These are phyloP conservation scores for Notothenia rossii DNA, from an alignment of 2,113 vertebrate species.

Conservation along the genomic window DNA sequence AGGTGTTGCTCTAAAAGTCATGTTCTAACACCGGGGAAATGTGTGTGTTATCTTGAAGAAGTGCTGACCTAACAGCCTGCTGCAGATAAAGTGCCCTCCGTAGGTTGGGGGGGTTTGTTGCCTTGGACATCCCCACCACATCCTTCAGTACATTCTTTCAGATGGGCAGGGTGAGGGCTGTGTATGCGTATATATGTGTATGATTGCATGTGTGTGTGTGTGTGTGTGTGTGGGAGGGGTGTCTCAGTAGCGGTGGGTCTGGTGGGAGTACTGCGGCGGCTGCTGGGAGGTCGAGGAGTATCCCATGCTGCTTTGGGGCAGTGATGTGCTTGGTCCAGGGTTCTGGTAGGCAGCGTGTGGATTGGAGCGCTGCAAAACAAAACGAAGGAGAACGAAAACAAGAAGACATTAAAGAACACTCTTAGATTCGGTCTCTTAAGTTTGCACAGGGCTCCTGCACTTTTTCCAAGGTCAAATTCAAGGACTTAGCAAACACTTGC, in stretches of 20 bases:
- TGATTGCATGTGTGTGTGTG: constrained; percentile 18
- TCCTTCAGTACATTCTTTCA: constrained; percentile 82
- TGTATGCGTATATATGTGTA: constrained; percentile 13
- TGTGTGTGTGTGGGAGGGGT: constrained; percentile 35
- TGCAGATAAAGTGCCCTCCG: constrained; percentile 66
- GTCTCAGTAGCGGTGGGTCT: constrained; percentile 97
- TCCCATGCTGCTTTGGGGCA: constrained; percentile 99
- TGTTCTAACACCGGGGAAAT: constrained; percentile 10
- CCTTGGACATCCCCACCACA: constrained; percentile 59
- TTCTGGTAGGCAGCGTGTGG: constrained; percentile 99
- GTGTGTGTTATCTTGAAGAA: constrained; percentile 68
- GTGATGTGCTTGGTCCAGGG: constrained; percentile 99
- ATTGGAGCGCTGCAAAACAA: constrained; percentile 92
- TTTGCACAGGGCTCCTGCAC: no score
- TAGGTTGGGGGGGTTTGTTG: constrained; percentile 34
- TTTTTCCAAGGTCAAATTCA: no score
- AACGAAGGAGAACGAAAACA: neutral
- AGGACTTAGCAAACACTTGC: no score
- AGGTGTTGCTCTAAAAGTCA: constrained; percentile 12
- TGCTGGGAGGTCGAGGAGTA: constrained; percentile 99
- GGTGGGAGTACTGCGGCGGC: constrained; percentile 99
- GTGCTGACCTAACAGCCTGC: constrained; percentile 84
- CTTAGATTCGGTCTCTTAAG: no score
- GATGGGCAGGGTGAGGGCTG: constrained; percentile 61
- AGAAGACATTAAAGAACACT: neutral